phyloP scores from a whole-genome alignment of 2,797 vertebrate genomes.

The Simalia tracyae region DNA sequence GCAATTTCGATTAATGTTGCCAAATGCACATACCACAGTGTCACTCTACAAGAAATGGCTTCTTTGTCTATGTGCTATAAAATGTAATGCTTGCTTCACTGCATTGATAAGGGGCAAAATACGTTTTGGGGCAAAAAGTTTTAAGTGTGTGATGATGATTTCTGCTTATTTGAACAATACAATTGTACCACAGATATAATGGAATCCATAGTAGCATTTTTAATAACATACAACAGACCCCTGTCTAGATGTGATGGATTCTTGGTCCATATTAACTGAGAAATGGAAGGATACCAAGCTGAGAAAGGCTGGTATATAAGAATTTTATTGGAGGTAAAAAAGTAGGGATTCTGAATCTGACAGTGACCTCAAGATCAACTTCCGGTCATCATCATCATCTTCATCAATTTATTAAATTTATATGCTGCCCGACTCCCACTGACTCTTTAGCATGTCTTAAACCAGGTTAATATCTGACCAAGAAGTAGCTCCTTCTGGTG shows the following conservation, averaged over 20 bases:
- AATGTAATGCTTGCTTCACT: conserved; percentile 43
- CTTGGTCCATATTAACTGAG: not conserved
- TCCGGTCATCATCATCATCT: not conserved
- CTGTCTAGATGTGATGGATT: not conserved
- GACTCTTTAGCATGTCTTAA: not conserved
- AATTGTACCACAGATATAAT: not conserved
- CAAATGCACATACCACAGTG: not conserved
- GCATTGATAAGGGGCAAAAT: conserved; percentile 15
- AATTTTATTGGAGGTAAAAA: not conserved
- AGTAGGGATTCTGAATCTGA: not conserved
- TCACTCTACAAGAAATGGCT: conserved; percentile 2
- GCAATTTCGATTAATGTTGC: conserved; percentile 35
- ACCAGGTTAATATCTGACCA: not conserved
- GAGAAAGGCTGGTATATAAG: not conserved
- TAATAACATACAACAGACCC: not conserved
- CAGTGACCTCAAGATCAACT: not conserved
- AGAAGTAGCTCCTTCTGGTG: not conserved
- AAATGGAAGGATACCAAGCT: not conserved
- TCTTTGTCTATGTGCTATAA: conserved; percentile 31
- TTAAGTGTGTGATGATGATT: conserved; percentile 30
- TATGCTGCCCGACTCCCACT: not conserved
- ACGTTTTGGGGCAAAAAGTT: conserved; percentile 15
- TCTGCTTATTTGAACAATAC: not conserved
- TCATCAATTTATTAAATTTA: not conserved
- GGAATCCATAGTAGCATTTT: not conserved